Conservation (phyloP, 64 coral and sea anemone genomes). For the Orbicella faveolata region DNA sequence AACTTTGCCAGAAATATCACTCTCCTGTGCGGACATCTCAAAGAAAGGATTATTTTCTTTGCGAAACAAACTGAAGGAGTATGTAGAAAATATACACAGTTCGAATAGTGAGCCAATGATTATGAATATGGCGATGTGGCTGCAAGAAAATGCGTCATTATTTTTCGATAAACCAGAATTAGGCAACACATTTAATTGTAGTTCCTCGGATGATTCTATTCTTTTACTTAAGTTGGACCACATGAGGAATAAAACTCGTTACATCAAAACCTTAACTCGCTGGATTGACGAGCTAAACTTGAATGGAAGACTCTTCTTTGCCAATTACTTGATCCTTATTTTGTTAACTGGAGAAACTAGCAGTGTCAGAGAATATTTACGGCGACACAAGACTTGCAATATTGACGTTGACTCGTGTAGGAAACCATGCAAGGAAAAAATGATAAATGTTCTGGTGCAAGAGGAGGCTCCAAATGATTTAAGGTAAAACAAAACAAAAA, state of each 20-base stretch:
- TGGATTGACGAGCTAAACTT: constrained; percentile 77
- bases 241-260: constrained; percentile 72
- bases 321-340: constrained; percentile 66
- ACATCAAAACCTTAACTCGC: constrained; percentile 68
- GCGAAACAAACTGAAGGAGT: constrained; percentile 20
- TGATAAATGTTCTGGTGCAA: constrained; percentile 81
- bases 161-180: not conserved
- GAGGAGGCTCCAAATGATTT: constrained; percentile 11
- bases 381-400: constrained; percentile 68
- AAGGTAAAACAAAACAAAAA: not conserved
- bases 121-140: constrained; percentile 71
- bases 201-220: not conserved
- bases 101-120: constrained; percentile 57
- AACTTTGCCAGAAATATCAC: constrained; percentile 70
- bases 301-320: constrained; percentile 57
- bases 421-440: constrained; percentile 93
- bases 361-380: constrained; percentile 71
- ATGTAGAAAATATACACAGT: constrained; percentile 11
- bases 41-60: constrained; percentile 55
- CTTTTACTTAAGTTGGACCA: constrained; percentile 84
- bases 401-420: constrained; percentile 90
- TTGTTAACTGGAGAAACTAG: constrained; percentile 55
- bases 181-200: not conserved
- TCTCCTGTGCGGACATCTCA: constrained; percentile 64
- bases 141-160: constrained; percentile 60